These are phyloP conservation scores for Montipora cactus DNA, from an alignment of 64 coral and sea anemone genomes.

Conservation along the genomic window DNA sequence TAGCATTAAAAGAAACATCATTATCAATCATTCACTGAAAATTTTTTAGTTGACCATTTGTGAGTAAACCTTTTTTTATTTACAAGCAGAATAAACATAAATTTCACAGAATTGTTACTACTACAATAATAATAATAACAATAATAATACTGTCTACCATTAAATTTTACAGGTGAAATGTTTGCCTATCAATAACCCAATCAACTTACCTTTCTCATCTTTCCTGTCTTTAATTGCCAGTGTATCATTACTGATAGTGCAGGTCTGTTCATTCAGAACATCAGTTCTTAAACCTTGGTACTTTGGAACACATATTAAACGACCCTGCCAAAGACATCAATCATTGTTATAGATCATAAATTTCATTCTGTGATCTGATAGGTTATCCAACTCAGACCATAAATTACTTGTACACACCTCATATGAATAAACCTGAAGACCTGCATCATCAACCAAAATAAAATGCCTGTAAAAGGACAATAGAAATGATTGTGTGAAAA, in stretches of 20 bases:
- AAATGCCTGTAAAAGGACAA: conserved; percentile 74
- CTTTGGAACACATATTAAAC: conserved; percentile 88
- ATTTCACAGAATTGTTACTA: no score
- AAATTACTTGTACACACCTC: conserved; percentile 65
- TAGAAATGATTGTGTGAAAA: not conserved
- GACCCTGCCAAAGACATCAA: conserved; percentile 66
- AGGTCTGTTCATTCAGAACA: conserved; percentile 94
- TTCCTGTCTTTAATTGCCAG: conserved; percentile 95
- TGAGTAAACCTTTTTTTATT: no score
- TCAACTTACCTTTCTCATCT: conserved; percentile 89
- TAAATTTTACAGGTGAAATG: not conserved
- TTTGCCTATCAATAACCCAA: not conserved
- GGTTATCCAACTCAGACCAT: no score
- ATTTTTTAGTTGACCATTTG: no score
- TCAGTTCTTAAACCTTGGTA: conserved; percentile 89
- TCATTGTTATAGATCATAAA: not conserved
- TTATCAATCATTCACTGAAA: no score
- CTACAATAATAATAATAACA: no score
- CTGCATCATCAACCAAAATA: conserved; percentile 95
- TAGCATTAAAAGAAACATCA: no score
- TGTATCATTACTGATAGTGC: conserved; percentile 92
- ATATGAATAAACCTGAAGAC: conserved; percentile 97
- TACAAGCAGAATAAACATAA: no score
- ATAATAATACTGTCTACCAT: no score
- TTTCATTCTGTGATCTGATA: no score